These are phyloP conservation scores for Gila orcuttii DNA, from an alignment of 2,113 vertebrate species.

Conservation along the genomic window DNA sequence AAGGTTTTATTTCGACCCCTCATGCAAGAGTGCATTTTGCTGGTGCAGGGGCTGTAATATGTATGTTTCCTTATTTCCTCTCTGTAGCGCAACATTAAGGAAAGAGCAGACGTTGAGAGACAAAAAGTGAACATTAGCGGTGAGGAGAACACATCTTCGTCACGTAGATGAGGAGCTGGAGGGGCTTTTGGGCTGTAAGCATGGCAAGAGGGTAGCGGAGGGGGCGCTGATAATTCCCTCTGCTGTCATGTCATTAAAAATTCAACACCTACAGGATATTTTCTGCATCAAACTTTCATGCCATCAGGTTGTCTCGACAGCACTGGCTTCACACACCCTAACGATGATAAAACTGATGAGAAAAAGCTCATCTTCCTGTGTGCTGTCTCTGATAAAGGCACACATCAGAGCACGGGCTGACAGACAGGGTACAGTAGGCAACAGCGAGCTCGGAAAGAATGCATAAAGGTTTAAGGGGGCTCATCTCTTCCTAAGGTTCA, in stretches of 20 bases:
- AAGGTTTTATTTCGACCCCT: background rate
- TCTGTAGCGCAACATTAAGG: background rate
- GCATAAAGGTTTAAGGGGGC: conserved; percentile 37
- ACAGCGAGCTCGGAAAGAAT: conserved; percentile 20
- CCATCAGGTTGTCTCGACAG: conserved; percentile 62
- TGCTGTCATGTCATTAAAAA: conserved; percentile 68
- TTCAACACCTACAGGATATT: conserved; percentile 72
- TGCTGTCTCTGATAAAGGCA: conserved; percentile 41
- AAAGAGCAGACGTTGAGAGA: conserved; percentile 31
- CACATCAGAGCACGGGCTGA: conserved; percentile 43
- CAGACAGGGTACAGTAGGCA: conserved; percentile 44
- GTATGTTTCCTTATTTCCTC: background rate
- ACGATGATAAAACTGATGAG: conserved; percentile 58
- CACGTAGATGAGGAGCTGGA: background rate
- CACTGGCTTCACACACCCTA: conserved; percentile 45
- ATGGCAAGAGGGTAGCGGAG: conserved; percentile 31
- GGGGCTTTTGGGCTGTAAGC: conserved; percentile 45
- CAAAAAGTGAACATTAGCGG: background rate
- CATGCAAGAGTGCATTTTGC: conserved; percentile 22
- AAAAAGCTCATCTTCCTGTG: conserved; percentile 45
- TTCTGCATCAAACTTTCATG: conserved; percentile 74
- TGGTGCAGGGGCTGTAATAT: too few relatives aligned
- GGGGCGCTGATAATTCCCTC: conserved; percentile 57
- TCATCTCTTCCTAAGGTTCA: conserved; percentile 22
- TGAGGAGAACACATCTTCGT: conserved; percentile 37